phyloP scores from a whole-genome alignment of 2,797 vertebrate genomes.

The Huso huso region DNA sequence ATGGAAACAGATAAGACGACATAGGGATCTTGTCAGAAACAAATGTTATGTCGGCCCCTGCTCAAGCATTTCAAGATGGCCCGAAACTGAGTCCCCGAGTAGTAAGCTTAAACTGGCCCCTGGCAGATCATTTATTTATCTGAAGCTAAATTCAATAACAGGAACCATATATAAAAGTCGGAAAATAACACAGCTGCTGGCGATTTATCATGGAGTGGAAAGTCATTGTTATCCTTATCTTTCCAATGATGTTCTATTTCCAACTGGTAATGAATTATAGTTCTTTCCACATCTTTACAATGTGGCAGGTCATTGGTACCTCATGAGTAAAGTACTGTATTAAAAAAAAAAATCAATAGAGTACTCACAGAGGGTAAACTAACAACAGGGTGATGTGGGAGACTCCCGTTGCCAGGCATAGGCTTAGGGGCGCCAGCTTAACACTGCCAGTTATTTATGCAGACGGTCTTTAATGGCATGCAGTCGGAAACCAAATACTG shows the following conservation, averaged over 20 bases:
- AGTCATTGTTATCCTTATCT: slow-evolving; percentile 83
- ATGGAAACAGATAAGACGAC: slow-evolving; percentile 67
- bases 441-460: slow-evolving; percentile 3
- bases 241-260: slow-evolving; percentile 73
- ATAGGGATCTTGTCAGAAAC: slow-evolving; percentile 64
- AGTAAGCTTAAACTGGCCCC: slow-evolving; percentile 73
- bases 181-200: slow-evolving; percentile 76
- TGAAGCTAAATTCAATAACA: slow-evolving; percentile 85
- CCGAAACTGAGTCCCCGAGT: slow-evolving; percentile 63
- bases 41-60: slow-evolving; percentile 63
- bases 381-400: slow-evolving; percentile 24
- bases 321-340: slow-evolving; percentile 43
- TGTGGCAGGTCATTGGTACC: slow-evolving; percentile 46
- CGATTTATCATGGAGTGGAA: slow-evolving; percentile 80
- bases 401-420: slow-evolving; percentile 7
- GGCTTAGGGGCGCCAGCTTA: slow-evolving; percentile 13
- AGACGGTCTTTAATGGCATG: background rate
- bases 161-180: slow-evolving; percentile 77
- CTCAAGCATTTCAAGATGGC: slow-evolving; percentile 65
- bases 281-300: slow-evolving; percentile 52
- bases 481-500: background rate
- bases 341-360: slow-evolving; percentile 42
- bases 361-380: slow-evolving; percentile 35
- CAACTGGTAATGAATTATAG: slow-evolving; percentile 70
- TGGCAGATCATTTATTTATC: slow-evolving; percentile 86